A percentile compares a stretch with the other conserved stretches of the same genome.
These are phyloP conservation scores for Ganaspis sp. DNA, from an alignment of 1,140 invertebrate genomes.

Conservation along the genomic window DNA sequence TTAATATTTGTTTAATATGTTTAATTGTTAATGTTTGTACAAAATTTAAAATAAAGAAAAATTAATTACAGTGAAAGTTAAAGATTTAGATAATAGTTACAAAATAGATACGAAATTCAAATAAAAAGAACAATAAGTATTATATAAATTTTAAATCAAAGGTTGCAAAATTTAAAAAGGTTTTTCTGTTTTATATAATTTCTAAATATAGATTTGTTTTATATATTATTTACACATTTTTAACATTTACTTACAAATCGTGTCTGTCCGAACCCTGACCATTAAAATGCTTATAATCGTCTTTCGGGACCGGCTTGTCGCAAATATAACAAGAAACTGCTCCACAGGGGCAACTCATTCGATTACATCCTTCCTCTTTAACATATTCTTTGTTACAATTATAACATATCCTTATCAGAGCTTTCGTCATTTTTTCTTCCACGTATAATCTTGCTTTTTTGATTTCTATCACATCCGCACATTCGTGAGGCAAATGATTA, in stretches of 20 bases:
- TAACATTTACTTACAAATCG: constrained; percentile 39
- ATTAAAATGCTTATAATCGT: constrained; percentile 79
- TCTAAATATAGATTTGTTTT: neutral
- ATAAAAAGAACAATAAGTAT: no score
- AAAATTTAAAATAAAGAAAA: no score
- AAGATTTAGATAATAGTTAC: no score
- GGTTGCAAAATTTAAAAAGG: no score
- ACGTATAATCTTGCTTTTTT: constrained; percentile 77
- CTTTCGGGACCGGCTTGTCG: constrained; percentile 72
- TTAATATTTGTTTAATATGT: no score
- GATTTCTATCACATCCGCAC: constrained; percentile 77
- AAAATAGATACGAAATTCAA: no score
- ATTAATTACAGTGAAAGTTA: no score
- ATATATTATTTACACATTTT: neutral
- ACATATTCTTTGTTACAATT: constrained; percentile 78
- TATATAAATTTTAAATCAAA: no score
- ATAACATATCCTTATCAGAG: constrained; percentile 79
- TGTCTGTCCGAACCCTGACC: constrained; percentile 58
- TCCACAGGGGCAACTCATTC: constrained; percentile 82
- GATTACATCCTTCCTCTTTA: constrained; percentile 82
- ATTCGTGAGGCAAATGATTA: constrained; percentile 80
- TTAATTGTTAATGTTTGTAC: no score
- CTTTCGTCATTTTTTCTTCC: constrained; percentile 81
- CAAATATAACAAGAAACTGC: constrained; percentile 86
- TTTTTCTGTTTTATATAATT: no score